phyloP scores from a whole-genome alignment of 2,888 invertebrate genomes.

The Morpho helenor region DNA sequence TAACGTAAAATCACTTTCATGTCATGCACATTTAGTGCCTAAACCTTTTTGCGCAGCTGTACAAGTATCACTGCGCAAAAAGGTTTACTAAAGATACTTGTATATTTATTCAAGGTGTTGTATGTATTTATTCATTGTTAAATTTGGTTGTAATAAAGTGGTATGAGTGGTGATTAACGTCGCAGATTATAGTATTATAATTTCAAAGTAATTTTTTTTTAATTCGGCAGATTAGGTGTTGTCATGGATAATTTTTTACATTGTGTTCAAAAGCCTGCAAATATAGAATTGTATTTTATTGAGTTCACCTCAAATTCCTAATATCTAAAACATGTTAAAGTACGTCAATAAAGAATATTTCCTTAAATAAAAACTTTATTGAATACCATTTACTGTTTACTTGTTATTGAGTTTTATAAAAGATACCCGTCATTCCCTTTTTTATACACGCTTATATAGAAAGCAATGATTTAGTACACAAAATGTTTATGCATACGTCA shows the following conservation, averaged over 20 bases:
- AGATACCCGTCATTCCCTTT: conserved; percentile 22
- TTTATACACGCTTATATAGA: conserved; percentile 4
- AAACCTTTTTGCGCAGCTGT: not conserved
- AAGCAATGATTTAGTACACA: conserved; percentile 12
- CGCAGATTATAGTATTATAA: too few species aligned
- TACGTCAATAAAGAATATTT: not conserved
- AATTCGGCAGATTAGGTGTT: too few species aligned
- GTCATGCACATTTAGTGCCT: conserved; percentile 1
- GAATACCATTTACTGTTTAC: conserved; percentile 36
- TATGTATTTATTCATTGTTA: too few species aligned
- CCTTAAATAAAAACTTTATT: conserved; percentile 1
- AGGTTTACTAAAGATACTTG: too few species aligned
- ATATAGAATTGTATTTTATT: not conserved
- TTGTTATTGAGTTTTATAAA: conserved; percentile 29
- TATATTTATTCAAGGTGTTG: too few species aligned
- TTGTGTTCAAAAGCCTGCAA: too few species aligned
- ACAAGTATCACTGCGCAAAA: too few species aligned
- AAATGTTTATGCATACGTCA: conserved; percentile 12
- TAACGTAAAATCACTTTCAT: conserved; percentile 53
- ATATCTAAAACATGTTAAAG: not conserved
- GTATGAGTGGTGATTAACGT: too few species aligned
- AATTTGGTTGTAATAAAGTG: too few species aligned
- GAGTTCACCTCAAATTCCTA: not conserved
- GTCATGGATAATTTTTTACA: too few species aligned
- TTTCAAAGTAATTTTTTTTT: too few species aligned